Evolutionary conservation across 2,797 vertebrate species (phyloP).

Genomic region (Sebastes nivosus): DNA sequence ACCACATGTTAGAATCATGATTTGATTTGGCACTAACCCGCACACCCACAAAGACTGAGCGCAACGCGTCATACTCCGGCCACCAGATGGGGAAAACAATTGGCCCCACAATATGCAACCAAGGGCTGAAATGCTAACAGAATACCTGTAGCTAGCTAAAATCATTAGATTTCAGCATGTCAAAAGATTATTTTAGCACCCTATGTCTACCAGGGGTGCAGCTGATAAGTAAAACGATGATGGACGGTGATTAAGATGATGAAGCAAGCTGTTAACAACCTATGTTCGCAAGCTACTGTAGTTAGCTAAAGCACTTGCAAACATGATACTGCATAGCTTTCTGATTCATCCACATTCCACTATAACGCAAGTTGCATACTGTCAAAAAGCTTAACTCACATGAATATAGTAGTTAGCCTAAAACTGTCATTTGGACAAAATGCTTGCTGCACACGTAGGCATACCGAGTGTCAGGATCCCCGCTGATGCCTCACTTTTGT

Average conservation of each 20-base stretch:
- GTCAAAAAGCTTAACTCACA: too few relatives aligned
- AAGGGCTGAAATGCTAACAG: background rate
- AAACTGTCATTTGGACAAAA: background rate
- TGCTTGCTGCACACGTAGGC: background rate
- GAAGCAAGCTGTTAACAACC: fast-evolving
- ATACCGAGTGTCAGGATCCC: background rate
- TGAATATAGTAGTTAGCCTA: too few relatives aligned
- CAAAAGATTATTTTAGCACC: background rate
- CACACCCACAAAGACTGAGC: background rate
- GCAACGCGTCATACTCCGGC: background rate
- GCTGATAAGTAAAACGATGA: background rate
- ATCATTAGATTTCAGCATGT: background rate
- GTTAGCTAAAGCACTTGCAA: too few relatives aligned
- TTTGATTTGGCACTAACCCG: background rate
- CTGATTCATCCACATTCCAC: too few relatives aligned
- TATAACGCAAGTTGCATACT: too few relatives aligned
- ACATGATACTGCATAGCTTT: too few relatives aligned
- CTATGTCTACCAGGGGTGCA: background rate
- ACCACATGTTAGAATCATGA: background rate
- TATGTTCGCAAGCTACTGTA: too few relatives aligned
- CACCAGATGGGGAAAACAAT: background rate
- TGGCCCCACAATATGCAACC: background rate
- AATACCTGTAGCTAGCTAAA: background rate
- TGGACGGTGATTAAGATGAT: too few relatives aligned
- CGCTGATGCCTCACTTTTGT: background rate